phyloP scores from a whole-genome alignment of 1,140 invertebrate genomes.

The Hycleus cichorii region DNA sequence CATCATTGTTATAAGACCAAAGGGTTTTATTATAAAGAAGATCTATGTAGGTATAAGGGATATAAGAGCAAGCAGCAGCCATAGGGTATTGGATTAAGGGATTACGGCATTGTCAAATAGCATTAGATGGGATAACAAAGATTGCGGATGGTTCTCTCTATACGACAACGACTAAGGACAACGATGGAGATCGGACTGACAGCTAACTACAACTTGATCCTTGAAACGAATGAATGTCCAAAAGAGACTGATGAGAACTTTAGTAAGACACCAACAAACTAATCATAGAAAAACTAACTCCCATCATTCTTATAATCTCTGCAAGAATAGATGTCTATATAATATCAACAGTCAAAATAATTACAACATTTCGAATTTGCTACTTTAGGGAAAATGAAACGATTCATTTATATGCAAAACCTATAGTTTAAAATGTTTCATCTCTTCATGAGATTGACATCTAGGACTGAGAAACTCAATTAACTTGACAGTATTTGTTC shows the following conservation, averaged over 20 bases:
- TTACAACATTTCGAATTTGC: too few species aligned
- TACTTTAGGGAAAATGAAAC: too few species aligned
- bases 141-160: slow-evolving; percentile 14
- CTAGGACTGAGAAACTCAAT: too few species aligned
- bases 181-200: not conserved
- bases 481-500: too few species aligned
- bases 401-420: too few species aligned
- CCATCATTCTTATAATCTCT: too few species aligned
- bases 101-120: slow-evolving; percentile 25
- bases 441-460: too few species aligned
- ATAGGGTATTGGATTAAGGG: slow-evolving; percentile 24
- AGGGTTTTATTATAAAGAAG: slow-evolving; percentile 14
- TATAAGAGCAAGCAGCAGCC: slow-evolving; percentile 4
- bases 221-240: slow-evolving; percentile 5
- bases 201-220: slow-evolving; percentile 7
- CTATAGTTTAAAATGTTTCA: too few species aligned
- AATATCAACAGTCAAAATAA: too few species aligned
- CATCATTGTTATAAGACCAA: not conserved
- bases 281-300: not conserved
- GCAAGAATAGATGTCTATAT: too few species aligned
- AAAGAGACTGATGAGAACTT: not conserved
- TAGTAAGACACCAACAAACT: not conserved
- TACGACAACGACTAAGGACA: not conserved
- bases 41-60: slow-evolving; percentile 17
- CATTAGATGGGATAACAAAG: slow-evolving; percentile 26